Conservation (phyloP, 2,797 vertebrate genomes). For the Gastrophryne carolinensis region DNA sequence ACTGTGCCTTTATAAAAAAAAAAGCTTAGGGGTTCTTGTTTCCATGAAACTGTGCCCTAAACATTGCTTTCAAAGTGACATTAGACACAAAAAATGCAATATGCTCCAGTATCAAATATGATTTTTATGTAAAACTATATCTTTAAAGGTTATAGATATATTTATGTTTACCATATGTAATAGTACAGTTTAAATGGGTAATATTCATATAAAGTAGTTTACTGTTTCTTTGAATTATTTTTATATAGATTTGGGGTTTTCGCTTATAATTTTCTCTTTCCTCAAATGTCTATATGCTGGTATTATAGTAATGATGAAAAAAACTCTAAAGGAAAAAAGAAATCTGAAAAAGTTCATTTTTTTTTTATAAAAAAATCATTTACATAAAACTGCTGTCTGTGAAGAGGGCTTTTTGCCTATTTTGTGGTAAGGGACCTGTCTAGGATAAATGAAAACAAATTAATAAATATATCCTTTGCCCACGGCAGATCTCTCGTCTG, state of each 20-base stretch:
- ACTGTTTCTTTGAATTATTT: background rate
- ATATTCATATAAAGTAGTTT: slow-evolving; percentile 2
- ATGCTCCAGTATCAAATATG: background rate
- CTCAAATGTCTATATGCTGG: background rate
- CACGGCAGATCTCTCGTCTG: no score
- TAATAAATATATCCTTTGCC: no score
- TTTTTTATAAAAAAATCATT: no score
- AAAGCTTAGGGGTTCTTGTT: background rate
- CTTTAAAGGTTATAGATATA: background rate
- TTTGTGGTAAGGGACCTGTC: no score
- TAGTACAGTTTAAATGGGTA: background rate
- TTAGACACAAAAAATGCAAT: background rate
- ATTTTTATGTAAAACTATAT: background rate
- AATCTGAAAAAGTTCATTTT: no score
- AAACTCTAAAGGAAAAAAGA: no score
- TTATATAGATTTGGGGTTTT: background rate
- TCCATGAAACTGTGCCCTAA: background rate
- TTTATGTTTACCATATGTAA: background rate
- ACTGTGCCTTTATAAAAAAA: background rate
- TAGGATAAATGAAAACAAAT: no score
- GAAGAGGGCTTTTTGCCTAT: no score
- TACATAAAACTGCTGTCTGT: no score
- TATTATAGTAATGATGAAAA: no score
- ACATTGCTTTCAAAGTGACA: background rate
- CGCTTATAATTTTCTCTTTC: background rate